Percentiles rank a stretch among this genome's conserved stretches.
Conservation (phyloP, 2,113 vertebrate genomes). For the Strix uralensis region DNA sequence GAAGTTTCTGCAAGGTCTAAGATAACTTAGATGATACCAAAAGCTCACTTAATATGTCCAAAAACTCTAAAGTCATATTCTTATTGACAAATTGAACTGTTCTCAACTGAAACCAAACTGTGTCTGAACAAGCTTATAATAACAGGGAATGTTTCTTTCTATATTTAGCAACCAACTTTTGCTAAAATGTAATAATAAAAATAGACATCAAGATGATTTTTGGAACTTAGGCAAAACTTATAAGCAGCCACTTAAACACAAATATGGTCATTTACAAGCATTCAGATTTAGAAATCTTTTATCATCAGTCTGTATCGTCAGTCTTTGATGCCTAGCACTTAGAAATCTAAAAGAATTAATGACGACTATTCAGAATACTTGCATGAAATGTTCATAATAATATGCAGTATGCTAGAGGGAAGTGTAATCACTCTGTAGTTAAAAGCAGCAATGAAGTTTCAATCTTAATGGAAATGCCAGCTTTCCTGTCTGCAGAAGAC, state of each 20-base stretch:
- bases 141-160: not conserved
- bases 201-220: not conserved
- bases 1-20: not conserved
- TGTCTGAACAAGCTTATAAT: not conserved
- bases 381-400: not conserved
- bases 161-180: not conserved
- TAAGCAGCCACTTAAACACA: not conserved
- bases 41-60: not conserved
- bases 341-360: conserved; percentile 33
- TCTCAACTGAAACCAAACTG: not conserved
- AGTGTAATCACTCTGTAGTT: conserved; percentile 11
- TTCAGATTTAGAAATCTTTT: not conserved
- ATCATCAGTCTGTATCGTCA: not conserved
- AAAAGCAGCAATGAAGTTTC: conserved; percentile 13
- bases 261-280: not conserved
- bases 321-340: not conserved
- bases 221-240: not conserved
- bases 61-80: not conserved
- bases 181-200: not conserved
- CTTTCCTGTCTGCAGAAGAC: not conserved
- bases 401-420: not conserved
- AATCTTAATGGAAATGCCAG: not conserved
- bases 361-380: conserved; percentile 15
- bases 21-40: not conserved
- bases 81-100: not conserved